These are phyloP conservation scores for Asobara japonica DNA, from an alignment of 1,140 invertebrate genomes.

Conservation along the genomic window DNA sequence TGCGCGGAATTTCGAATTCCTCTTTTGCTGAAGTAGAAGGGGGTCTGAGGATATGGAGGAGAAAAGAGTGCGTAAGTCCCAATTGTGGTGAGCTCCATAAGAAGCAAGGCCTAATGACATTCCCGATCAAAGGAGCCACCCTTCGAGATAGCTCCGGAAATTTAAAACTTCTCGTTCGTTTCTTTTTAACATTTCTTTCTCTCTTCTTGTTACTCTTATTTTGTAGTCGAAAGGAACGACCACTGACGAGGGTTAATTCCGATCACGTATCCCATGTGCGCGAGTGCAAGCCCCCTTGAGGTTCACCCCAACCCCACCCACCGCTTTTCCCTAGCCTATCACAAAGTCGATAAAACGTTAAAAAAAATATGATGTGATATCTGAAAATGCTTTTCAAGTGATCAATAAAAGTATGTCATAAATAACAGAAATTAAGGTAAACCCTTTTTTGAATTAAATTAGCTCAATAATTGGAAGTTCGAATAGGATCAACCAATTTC, in stretches of 20 bases:
- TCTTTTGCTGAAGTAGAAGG: constrained; percentile 12
- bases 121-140: constrained; percentile 56
- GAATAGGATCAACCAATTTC: too few relatives aligned
- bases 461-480: too few relatives aligned
- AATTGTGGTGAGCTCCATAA: constrained; percentile 34
- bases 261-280: constrained; percentile 55
- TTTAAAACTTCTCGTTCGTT: constrained; percentile 52
- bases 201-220: constrained; percentile 27
- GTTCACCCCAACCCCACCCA: not conserved
- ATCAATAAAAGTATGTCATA: not conserved
- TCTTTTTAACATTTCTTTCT: constrained; percentile 13
- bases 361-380: too few relatives aligned
- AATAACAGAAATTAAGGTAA: not conserved
- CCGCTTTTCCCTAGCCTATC: not conserved
- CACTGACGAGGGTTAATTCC: constrained; percentile 58
- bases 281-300: constrained; percentile 25
- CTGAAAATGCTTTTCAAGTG: not conserved
- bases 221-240: constrained; percentile 47
- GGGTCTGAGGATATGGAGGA: constrained; percentile 7
- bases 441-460: too few relatives aligned
- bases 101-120: constrained; percentile 53
- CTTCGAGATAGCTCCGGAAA: constrained; percentile 54
- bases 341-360: not conserved
- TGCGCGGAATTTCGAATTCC: constrained; percentile 26
- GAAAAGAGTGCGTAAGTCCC: constrained; percentile 12